phyloP scores from a whole-genome alignment of 2,113 vertebrate genomes.

The Pimephales promelas region DNA sequence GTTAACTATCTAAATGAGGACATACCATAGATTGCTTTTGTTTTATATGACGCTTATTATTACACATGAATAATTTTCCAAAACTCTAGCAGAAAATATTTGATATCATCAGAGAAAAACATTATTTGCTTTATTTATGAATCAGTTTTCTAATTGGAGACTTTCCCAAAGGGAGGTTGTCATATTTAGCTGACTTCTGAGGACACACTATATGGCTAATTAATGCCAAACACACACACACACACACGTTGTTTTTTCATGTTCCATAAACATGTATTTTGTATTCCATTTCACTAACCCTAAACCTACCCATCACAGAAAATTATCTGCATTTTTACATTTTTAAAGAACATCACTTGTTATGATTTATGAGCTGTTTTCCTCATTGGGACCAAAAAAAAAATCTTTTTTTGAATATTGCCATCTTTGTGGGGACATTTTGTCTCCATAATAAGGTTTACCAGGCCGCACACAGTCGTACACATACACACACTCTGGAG shows the following conservation, averaged over 20 bases:
- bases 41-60: neutral
- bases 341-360: too few species aligned
- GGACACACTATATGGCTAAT: neutral
- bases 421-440: too few species aligned
- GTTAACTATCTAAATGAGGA: neutral
- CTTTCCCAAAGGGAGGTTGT: neutral
- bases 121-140: neutral
- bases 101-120: neutral
- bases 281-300: too few species aligned
- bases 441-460: too few species aligned
- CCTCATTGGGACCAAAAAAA: too few species aligned
- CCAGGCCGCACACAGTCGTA: too few species aligned
- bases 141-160: neutral
- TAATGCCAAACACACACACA: neutral
- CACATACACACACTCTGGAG: neutral
- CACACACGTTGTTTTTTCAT: too few species aligned
- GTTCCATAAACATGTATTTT: too few species aligned
- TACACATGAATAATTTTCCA: neutral
- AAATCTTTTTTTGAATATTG: too few species aligned
- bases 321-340: too few species aligned
- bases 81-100: neutral
- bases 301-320: too few species aligned
- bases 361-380: too few species aligned
- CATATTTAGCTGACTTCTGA: neutral
- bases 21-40: neutral